These are phyloP conservation scores for Sminthurinus aureus DNA, from an alignment of 2,888 invertebrate species.

Conservation along the genomic window DNA sequence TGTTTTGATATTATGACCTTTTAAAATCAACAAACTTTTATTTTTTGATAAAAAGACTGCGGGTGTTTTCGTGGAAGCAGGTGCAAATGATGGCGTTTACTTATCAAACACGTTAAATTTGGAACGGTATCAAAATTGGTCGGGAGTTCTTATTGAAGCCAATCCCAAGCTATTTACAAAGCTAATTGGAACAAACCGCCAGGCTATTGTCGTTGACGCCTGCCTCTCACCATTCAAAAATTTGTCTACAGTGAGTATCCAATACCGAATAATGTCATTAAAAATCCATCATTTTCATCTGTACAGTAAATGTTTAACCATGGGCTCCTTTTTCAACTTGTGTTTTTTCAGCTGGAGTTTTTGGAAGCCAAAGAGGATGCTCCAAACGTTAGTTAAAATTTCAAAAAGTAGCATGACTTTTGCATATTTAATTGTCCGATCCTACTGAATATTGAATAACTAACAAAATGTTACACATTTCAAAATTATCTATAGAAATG, in stretches of 20 bases:
- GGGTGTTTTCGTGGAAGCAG: neutral
- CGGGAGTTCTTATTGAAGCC: neutral
- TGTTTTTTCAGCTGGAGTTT: neutral
- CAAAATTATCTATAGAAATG: too few species aligned
- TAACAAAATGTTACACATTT: too few species aligned
- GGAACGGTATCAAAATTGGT: conserved; percentile 5
- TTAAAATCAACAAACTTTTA: neutral
- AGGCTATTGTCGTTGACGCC: neutral
- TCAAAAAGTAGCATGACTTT: neutral
- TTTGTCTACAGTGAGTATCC: neutral
- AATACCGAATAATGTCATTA: too few species aligned
- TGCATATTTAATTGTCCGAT: too few species aligned
- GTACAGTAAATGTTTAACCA: neutral
- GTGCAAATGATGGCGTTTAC: neutral
- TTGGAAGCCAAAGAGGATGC: neutral
- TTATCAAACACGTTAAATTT: neutral
- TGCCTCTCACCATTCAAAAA: neutral
- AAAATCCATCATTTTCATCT: too few species aligned
- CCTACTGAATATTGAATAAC: too few species aligned
- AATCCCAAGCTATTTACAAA: neutral
- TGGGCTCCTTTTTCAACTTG: neutral
- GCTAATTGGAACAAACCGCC: neutral
- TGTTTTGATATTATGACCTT: neutral
- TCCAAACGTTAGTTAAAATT: neutral
- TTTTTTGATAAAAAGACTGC: neutral